phyloP scores from a whole-genome alignment of 2,113 vertebrate genomes.

The Andinoacara biseriatus region DNA sequence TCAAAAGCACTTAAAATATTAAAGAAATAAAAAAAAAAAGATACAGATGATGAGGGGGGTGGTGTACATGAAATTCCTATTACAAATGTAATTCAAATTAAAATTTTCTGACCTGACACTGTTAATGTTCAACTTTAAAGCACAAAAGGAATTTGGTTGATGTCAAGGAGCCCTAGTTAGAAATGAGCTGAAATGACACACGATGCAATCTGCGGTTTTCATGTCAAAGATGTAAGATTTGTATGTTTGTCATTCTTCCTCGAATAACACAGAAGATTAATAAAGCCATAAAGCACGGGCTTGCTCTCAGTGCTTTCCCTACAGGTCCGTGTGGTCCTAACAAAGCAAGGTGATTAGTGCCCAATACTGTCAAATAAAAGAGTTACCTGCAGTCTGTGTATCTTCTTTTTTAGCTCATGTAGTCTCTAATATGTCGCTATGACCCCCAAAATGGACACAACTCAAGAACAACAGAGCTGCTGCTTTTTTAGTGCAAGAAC shows the following conservation, averaged over 20 bases:
- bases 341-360: not conserved
- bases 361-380: not conserved
- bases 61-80: not conserved
- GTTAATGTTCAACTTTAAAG: not conserved
- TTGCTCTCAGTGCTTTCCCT: not conserved
- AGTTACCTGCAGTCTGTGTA: conserved; percentile 7
- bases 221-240: not conserved
- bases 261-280: conserved; percentile 16
- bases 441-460: conserved; percentile 13
- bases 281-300: not conserved
- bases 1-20: not conserved
- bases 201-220: not conserved
- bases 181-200: not conserved
- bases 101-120: not conserved
- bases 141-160: not conserved
- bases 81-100: not conserved
- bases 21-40: not conserved
- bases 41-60: not conserved
- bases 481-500: not conserved
- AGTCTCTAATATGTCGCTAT: conserved; percentile 13
- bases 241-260: not conserved
- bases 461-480: not conserved
- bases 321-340: not conserved
- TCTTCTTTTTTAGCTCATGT: not conserved
- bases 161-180: not conserved